Evolutionary conservation across 64 coral and sea anemone genomes (phyloP).

Genomic region (Porites australiensis): DNA sequence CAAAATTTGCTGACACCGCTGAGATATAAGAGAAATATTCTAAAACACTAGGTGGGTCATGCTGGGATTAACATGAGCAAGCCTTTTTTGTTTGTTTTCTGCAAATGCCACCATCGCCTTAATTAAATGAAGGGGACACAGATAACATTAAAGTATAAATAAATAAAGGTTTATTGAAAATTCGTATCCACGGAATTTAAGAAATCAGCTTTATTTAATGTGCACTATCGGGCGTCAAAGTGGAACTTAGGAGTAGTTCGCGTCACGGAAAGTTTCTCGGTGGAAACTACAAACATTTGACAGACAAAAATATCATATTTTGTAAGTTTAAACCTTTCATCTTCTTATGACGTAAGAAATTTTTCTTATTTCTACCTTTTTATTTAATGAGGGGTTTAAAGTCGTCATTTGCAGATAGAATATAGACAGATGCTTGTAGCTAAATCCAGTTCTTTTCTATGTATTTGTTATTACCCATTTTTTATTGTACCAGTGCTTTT

Average conservation of each 20-base stretch:
- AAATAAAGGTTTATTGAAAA: background rate
- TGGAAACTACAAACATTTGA: background rate
- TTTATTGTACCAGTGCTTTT: background rate
- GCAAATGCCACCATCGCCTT: background rate
- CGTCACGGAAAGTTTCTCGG: background rate
- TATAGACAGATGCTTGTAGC: background rate
- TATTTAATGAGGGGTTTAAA: too few relatives aligned
- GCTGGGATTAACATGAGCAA: background rate
- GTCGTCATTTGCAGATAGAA: background rate
- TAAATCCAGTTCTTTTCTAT: background rate
- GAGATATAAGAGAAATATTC: too few relatives aligned
- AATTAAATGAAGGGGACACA: background rate
- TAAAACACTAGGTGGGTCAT: background rate
- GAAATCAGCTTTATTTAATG: background rate
- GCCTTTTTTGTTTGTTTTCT: constrained; percentile 4
- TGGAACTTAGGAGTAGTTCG: background rate
- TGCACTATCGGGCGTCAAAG: background rate
- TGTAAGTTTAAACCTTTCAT: too few relatives aligned
- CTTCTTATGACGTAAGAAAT: too few relatives aligned
- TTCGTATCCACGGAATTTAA: background rate
- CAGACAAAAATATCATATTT: background rate
- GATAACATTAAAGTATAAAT: background rate
- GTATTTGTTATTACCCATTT: background rate
- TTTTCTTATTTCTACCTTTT: too few relatives aligned
- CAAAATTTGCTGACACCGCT: too few relatives aligned